Evolutionary conservation across 2,113 vertebrate species (phyloP).

Genomic region (Hemiscyllium ocellatum): DNA sequence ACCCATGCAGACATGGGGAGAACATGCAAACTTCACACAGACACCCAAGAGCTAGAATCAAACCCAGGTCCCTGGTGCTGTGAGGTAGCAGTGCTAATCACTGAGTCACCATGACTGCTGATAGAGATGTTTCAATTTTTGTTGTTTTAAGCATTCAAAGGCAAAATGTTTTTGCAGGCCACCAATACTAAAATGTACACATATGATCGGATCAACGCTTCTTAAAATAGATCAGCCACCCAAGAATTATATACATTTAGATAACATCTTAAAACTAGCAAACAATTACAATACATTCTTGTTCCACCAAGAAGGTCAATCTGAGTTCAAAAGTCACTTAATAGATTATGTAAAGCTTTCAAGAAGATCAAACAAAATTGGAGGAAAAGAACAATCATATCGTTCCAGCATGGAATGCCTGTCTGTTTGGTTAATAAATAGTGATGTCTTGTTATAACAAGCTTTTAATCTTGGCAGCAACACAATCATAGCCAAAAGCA

Average conservation of each 20-base stretch:
- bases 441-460: neutral
- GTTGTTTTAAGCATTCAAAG: neutral
- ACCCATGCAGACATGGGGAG: no score
- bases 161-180: neutral
- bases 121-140: neutral
- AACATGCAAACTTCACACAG: no score
- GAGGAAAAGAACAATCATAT: neutral
- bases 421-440: neutral
- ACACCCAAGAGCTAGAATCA: no score
- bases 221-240: constrained; percentile 25
- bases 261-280: neutral
- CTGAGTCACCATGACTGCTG: neutral
- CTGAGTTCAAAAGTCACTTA: neutral
- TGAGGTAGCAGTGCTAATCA: no score
- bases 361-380: neutral
- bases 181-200: neutral
- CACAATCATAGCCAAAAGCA: neutral
- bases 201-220: neutral
- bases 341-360: neutral
- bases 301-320: neutral
- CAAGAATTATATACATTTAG: constrained; percentile 22
- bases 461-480: neutral
- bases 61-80: no score
- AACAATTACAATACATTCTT: neutral
- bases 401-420: neutral